Base-by-base conservation (phyloP, 2,113 vertebrate species). In the Steatornis caripensis region DNA sequence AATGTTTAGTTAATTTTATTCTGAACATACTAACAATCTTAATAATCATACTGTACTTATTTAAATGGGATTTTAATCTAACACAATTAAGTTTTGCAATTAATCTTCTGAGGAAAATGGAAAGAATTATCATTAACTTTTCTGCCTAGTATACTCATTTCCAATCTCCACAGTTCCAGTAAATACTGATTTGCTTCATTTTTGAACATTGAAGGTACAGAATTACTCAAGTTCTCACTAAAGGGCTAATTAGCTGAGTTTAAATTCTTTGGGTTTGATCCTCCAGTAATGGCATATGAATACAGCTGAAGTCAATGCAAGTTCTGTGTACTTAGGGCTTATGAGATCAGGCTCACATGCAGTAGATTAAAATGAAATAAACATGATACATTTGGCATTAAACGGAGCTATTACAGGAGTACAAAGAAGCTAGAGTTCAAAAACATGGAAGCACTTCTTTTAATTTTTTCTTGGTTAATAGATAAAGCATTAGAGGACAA, bases 41-140 rank as follows among this genome's bases (percentile, higher is more conserved):
- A 98, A 97, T 87, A 92, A 96, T 96, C 92, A 97, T 97, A 97
- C 89, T 84, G 57, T 95, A 97, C 95, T 97, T 97, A 98, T 97
- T 98, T 97, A 97, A 98, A 98, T 97, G 92, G 82, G 72, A 85
- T 93, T 97, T 98, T 98, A 98, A 98, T 98, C 96, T 97, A 97
- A 97, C 84, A 94, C 84, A 98, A 97, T 98, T 97, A 98, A 95
- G 84, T 88, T 97, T 96, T 97, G 92, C 96, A 98, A 98, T 98
- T 98, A 98, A 98, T 98, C 96, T 98, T 95, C 94, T 94, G 88
- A 87, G 85, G 87, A 92, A 96, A 97, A 97, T 93, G 45, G 95
- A 97, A 97, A 96, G 98, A 98, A 98, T 97, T 96, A 97, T 94
- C 96, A 97, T 95, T 95, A 97, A 97, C 65, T 97, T 97, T 87